phyloP scores from a whole-genome alignment of 1,140 invertebrate species.

The fruit fly (Drosophila melanogaster) region Release_6_plus_ISO1_MT NT_033779.5:16409001-16409500 shows the following conservation, averaged over 20 bases:
- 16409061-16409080: slow-evolving; percentile 31
- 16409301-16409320: slow-evolving; percentile 62
- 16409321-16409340: slow-evolving; percentile 58
- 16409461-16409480: slow-evolving; percentile 26
- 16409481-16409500: background rate
- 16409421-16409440: slow-evolving; percentile 79
- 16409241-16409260: slow-evolving; percentile 53
- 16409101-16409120: slow-evolving; percentile 78
- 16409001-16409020: slow-evolving; percentile 75
- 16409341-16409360: slow-evolving; percentile 41
- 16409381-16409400: slow-evolving; percentile 75
- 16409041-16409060: slow-evolving; percentile 51
- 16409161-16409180: slow-evolving; percentile 33
- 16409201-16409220: slow-evolving; percentile 13
- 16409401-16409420: slow-evolving; percentile 82
- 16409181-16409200: slow-evolving; percentile 8
- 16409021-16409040: slow-evolving; percentile 71
- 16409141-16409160: slow-evolving; percentile 48
- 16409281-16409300: slow-evolving; percentile 26
- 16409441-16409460: slow-evolving; percentile 67
- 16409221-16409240: slow-evolving; percentile 33
- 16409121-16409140: slow-evolving; percentile 61
- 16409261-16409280: slow-evolving; percentile 78
- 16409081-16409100: slow-evolving; percentile 76
- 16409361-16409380: slow-evolving; percentile 54